Percentiles rank a stretch among this genome's conserved stretches.
Conservation (phyloP, 2,888 invertebrate genomes). For the Torymus aiolomorphi region DNA sequence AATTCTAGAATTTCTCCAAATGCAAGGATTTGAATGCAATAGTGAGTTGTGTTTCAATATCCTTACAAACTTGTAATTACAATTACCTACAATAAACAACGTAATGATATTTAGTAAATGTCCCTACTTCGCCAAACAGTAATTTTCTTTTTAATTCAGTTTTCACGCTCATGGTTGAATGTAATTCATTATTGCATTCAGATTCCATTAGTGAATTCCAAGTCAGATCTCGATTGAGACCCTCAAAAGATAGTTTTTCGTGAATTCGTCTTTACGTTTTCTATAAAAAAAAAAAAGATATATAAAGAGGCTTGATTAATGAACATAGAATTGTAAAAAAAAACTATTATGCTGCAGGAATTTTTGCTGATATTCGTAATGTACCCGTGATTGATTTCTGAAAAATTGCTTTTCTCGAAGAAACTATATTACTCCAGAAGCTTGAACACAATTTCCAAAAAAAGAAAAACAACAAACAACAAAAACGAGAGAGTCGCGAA, state of each 20-base stretch:
- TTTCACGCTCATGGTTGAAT: background rate
- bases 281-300: slow-evolving; percentile 24
- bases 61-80: background rate
- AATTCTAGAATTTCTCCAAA: slow-evolving; percentile 33
- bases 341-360: slow-evolving; percentile 39
- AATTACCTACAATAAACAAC: background rate
- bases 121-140: too few relatives aligned
- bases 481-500: slow-evolving; percentile 33
- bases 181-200: slow-evolving; percentile 13
- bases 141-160: too few relatives aligned
- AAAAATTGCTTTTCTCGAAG: slow-evolving; percentile 42
- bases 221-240: slow-evolving; percentile 23
- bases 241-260: slow-evolving; percentile 27
- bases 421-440: slow-evolving; percentile 36
- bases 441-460: slow-evolving; percentile 4
- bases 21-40: slow-evolving; percentile 9
- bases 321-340: slow-evolving; percentile 28
- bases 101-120: background rate
- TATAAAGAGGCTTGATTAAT: slow-evolving; percentile 31
- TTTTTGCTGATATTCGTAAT: slow-evolving; percentile 42
- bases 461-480: slow-evolving; percentile 28
- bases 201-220: slow-evolving; percentile 22
- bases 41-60: background rate
- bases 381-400: slow-evolving; percentile 25
- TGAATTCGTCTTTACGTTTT: slow-evolving; percentile 44